Evolutionary conservation across 2,797 vertebrate genomes (phyloP).

Genomic region (Pitangus sulphuratus): DNA sequence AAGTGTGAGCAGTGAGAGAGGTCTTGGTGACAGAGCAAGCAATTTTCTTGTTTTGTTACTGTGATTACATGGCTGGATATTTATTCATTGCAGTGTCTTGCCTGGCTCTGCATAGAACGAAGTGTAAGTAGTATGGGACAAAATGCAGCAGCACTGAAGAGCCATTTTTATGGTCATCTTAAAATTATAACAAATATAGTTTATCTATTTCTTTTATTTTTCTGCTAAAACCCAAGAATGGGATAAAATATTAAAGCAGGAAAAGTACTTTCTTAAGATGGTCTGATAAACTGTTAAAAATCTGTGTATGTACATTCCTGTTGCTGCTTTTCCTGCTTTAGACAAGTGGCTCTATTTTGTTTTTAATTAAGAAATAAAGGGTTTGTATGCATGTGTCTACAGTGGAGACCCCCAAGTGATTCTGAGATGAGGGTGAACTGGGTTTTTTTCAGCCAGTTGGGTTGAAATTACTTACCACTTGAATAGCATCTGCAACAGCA

Average conservation of each 20-base stretch:
- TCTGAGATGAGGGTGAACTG: background rate
- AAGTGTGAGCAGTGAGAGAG: background rate
- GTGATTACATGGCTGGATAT: background rate
- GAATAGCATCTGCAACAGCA: slow-evolving; percentile 33
- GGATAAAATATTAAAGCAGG: background rate
- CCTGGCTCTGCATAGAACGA: background rate
- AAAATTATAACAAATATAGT: background rate
- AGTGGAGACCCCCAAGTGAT: slow-evolving; percentile 4
- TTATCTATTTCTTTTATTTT: background rate
- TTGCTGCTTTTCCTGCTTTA: background rate
- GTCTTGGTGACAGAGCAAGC: rapidly evolving
- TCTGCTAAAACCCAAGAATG: background rate
- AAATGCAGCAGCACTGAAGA: background rate
- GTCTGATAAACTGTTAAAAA: background rate
- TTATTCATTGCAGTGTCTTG: background rate
- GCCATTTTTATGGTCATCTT: background rate
- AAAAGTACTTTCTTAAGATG: rapidly evolving
- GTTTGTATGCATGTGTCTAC: background rate
- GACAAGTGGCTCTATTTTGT: background rate
- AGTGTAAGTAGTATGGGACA: background rate
- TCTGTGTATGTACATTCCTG: background rate
- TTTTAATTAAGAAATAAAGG: slow-evolving; percentile 27
- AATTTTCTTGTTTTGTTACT: background rate
- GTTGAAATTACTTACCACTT: slow-evolving; percentile 24
- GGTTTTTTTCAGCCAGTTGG: background rate